Evolutionary conservation across 2,113 vertebrate genomes (phyloP).

Genomic region (Zosterops lateralis): DNA sequence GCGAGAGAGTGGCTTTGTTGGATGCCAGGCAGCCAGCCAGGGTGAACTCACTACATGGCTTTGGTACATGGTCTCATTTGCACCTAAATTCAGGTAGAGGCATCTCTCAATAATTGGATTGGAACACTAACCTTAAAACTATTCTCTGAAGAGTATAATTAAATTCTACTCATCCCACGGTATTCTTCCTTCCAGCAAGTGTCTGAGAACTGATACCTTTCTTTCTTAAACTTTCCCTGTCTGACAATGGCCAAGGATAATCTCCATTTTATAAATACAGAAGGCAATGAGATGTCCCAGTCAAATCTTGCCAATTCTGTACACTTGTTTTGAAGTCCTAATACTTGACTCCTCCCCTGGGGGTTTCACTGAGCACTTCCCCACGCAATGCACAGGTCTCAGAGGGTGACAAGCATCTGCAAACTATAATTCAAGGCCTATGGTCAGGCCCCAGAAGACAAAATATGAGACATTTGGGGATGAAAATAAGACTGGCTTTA

Average conservation of each 20-base stretch:
- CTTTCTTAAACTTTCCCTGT: background rate
- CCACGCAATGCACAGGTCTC: fast-evolving
- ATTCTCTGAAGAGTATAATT: background rate
- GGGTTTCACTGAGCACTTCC: background rate
- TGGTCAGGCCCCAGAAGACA: background rate
- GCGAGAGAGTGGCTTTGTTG: fast-evolving
- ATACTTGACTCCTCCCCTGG: background rate
- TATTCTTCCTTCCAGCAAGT: background rate
- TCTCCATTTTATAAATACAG: background rate
- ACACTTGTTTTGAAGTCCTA: background rate
- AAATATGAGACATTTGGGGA: background rate
- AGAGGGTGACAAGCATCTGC: background rate
- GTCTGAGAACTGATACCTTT: background rate
- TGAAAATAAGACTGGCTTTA: background rate
- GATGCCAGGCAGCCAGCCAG: background rate
- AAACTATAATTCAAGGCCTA: background rate
- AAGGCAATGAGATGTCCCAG: background rate
- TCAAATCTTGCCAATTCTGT: background rate
- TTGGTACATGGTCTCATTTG: fast-evolving
- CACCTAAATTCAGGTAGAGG: background rate
- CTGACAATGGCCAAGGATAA: background rate
- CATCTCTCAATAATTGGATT: background rate
- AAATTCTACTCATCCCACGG: background rate
- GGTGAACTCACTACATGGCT: background rate
- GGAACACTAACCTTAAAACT: background rate